phyloP scores from a whole-genome alignment of 2,888 invertebrate genomes.

The Exocentrus adspersus region DNA sequence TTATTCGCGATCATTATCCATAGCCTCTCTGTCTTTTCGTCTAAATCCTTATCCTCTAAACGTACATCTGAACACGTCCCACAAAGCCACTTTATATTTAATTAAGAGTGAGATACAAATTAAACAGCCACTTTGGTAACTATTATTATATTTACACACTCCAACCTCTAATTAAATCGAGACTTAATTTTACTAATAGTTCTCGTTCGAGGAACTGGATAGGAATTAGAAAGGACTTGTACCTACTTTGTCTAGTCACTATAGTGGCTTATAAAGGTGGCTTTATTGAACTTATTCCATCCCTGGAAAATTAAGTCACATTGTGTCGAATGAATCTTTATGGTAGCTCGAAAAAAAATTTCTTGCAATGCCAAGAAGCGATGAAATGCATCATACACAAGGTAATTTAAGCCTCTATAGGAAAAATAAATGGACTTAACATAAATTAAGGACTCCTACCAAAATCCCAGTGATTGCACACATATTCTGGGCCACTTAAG shows the following conservation, averaged over 20 bases:
- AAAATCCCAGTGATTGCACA: not conserved
- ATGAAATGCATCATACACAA: too few relatives aligned
- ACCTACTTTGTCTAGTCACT: not conserved
- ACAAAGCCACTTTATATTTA: conserved; percentile 25
- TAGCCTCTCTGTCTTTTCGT: conserved; percentile 9
- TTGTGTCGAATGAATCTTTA: too few relatives aligned
- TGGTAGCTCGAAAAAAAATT: too few relatives aligned
- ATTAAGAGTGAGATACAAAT: conserved; percentile 32
- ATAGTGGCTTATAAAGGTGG: not conserved
- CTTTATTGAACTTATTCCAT: too few relatives aligned
- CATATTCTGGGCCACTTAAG: not conserved
- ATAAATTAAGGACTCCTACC: not conserved
- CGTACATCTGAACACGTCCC: conserved; percentile 10
- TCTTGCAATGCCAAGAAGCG: too few relatives aligned
- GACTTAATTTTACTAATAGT: conserved; percentile 8
- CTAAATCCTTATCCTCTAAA: conserved; percentile 18
- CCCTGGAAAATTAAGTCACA: too few relatives aligned
- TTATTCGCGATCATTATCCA: conserved; percentile 18
- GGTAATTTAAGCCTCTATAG: not conserved
- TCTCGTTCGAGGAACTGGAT: not conserved
- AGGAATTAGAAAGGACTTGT: not conserved
- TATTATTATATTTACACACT: conserved; percentile 35
- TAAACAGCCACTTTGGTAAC: conserved; percentile 40
- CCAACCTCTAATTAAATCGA: conserved; percentile 16
- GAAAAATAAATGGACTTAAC: not conserved